Conservation (phyloP, 1,140 invertebrate genomes). For the Phenacoccus solenopsis region DNA sequence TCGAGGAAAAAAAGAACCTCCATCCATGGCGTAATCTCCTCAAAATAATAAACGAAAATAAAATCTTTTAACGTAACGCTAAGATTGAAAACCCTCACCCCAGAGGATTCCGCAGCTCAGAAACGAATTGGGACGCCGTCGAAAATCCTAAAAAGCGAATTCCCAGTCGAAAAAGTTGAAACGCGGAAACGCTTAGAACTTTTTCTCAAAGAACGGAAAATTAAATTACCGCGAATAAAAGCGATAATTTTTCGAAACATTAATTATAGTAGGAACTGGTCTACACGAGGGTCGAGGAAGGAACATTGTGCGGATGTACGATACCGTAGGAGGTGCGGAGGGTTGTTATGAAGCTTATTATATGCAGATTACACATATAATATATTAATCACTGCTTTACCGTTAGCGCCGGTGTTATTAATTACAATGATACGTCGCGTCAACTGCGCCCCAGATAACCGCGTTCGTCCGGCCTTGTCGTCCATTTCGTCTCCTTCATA, state of each 20-base stretch:
- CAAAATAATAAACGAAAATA: too few species aligned
- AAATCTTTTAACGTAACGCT: too few species aligned
- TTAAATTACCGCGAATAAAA: slow-evolving; percentile 12
- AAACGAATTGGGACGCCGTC: too few species aligned
- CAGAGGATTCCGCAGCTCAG: too few species aligned
- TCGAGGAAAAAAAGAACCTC: too few species aligned
- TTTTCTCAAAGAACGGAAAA: slow-evolving; percentile 6
- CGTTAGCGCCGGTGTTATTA: not conserved
- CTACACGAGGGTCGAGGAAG: not conserved
- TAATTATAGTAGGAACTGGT: not conserved
- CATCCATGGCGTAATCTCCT: too few species aligned
- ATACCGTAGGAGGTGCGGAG: not conserved
- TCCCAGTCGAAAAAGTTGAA: too few species aligned
- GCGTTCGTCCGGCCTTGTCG: not conserved
- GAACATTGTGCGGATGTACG: not conserved
- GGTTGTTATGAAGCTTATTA: not conserved
- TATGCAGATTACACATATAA: slow-evolving; percentile 17
- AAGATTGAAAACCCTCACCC: too few species aligned
- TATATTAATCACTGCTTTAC: slow-evolving; percentile 12
- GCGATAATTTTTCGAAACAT: slow-evolving; percentile 13
- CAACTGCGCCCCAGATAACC: not conserved
- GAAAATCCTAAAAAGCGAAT: too few species aligned
- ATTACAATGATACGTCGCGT: slow-evolving; percentile 14
- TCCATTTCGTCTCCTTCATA: not conserved
- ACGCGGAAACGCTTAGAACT: not conserved